A percentile compares a stretch with the other conserved stretches of the same genome.
Conservation (phyloP, 2,888 invertebrate species). For the Calliopum simillimum region DNA sequence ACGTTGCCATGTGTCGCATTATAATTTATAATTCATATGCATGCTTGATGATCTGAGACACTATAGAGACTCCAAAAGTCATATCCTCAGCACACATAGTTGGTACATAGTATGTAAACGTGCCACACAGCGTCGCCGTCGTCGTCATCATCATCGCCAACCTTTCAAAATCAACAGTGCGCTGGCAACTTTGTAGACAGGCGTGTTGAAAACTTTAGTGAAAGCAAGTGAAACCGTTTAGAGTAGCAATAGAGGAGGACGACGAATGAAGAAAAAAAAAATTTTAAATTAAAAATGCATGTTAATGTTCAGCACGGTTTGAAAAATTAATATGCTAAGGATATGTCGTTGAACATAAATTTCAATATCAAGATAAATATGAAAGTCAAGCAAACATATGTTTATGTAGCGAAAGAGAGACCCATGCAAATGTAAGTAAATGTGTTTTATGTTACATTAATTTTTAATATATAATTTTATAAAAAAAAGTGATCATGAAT, state of each 20-base stretch:
- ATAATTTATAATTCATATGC: slow-evolving; percentile 55
- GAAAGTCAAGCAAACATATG: too few species aligned
- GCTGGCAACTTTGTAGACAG: slow-evolving; percentile 16
- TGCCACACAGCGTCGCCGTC: background rate
- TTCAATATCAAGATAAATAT: too few species aligned
- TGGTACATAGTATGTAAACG: background rate
- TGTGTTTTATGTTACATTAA: too few species aligned
- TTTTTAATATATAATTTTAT: too few species aligned
- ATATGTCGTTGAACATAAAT: slow-evolving; percentile 21
- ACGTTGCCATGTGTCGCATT: slow-evolving; percentile 57
- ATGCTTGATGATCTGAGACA: slow-evolving; percentile 32
- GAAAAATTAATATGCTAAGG: slow-evolving; percentile 33
- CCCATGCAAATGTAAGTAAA: too few species aligned
- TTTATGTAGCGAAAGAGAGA: too few species aligned
- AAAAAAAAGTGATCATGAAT: too few species aligned
- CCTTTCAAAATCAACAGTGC: background rate
- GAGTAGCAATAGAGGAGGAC: background rate
- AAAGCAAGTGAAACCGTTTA: background rate
- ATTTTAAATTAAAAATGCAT: slow-evolving; percentile 29
- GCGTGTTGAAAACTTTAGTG: slow-evolving; percentile 5
- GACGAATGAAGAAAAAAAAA: background rate
- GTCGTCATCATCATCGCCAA: background rate
- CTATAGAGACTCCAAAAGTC: background rate
- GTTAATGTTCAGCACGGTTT: slow-evolving; percentile 22
- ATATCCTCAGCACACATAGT: background rate